Evolutionary conservation across 2,113 vertebrate genomes (phyloP).

Genomic region (Lanius collurio): DNA sequence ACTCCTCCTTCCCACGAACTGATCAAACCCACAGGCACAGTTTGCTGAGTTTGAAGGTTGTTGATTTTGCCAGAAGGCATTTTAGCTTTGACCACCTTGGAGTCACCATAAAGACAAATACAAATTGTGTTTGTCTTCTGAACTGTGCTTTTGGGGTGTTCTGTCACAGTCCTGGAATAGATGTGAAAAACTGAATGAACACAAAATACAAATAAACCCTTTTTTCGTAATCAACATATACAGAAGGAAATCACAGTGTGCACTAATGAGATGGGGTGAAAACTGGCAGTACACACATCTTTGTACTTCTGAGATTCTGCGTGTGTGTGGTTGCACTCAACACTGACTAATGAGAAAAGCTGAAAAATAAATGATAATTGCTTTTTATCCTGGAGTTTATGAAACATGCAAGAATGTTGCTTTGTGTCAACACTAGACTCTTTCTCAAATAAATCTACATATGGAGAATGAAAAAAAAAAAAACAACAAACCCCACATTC

Average conservation of each 20-base stretch:
- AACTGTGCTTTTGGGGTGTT: neutral
- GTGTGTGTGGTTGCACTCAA: neutral
- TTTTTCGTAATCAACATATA: neutral
- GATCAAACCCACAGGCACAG: neutral
- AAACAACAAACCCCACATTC: neutral
- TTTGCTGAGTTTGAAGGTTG: neutral
- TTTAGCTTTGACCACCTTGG: neutral
- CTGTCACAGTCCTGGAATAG: neutral
- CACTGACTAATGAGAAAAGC: neutral
- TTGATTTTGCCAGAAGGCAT: conserved; percentile 11
- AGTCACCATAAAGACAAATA: neutral
- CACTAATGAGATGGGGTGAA: neutral
- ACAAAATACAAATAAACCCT: neutral
- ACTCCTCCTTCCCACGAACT: neutral
- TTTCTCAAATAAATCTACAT: neutral
- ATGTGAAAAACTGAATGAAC: neutral
- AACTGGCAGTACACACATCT: neutral
- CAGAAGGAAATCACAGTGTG: neutral
- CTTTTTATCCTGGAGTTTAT: neutral
- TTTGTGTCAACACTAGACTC: neutral
- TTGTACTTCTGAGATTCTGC: neutral
- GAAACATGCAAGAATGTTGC: neutral
- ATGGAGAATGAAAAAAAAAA: neutral
- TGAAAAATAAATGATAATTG: conserved; percentile 5
- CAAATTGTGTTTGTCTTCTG: neutral